A percentile compares a stretch with the other conserved stretches of the same genome.
These are phyloP conservation scores for Synchiropus splendidus DNA, from an alignment of 2,113 vertebrate species.

Conservation along the genomic window DNA sequence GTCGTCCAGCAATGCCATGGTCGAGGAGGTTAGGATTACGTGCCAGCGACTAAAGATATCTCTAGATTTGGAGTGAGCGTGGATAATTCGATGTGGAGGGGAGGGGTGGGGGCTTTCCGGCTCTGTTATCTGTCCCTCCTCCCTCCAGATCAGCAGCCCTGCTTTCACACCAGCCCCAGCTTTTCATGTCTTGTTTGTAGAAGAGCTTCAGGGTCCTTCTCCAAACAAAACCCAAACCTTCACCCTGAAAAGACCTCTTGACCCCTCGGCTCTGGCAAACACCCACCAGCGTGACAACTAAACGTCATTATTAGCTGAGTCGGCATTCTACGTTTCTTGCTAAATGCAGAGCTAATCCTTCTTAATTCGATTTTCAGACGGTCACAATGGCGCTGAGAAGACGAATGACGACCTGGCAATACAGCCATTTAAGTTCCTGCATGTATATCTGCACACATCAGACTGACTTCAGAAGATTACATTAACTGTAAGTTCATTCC, in stretches of 20 bases:
- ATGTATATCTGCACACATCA: too few relatives aligned
- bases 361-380: too few relatives aligned
- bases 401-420: too few relatives aligned
- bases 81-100: constrained; percentile 21
- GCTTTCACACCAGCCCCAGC: constrained; percentile 25
- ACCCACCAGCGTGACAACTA: too few relatives aligned
- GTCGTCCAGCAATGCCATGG: constrained; percentile 17
- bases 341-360: too few relatives aligned
- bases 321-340: too few relatives aligned
- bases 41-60: constrained; percentile 20
- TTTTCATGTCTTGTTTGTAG: constrained; percentile 62
- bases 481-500: too few relatives aligned
- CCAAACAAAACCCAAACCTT: constrained; percentile 53
- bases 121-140: constrained; percentile 31
- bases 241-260: constrained; percentile 37
- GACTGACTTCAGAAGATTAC: too few relatives aligned
- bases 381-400: too few relatives aligned
- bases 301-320: too few relatives aligned
- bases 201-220: constrained; percentile 45
- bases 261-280: constrained; percentile 31
- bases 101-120: too few relatives aligned
- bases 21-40: constrained; percentile 28
- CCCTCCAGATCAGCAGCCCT: constrained; percentile 20
- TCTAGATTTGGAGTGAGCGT: constrained; percentile 15
- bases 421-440: too few relatives aligned